Evolutionary conservation across 37 sponge, comb jelly and placozoan genomes (phyloP).

Genomic region (Beroe forskalii): DNA sequence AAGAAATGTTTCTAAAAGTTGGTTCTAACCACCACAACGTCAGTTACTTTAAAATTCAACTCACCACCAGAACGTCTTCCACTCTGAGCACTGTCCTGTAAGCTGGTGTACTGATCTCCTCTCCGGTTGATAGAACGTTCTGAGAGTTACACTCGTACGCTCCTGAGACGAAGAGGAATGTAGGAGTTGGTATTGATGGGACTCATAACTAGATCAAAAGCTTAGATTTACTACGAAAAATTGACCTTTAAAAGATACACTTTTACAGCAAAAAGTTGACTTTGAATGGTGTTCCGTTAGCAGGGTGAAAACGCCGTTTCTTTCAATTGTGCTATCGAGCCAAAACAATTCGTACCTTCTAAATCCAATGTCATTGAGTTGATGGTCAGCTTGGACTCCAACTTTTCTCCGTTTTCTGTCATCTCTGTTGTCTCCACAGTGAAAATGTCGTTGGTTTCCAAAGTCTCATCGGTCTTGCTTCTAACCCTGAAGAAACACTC

Average conservation of each 20-base stretch:
- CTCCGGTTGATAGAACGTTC: neutral
- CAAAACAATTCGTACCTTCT: no score
- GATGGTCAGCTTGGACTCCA: neutral
- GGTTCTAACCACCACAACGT: no score
- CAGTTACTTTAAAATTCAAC: no score
- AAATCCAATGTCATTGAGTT: neutral
- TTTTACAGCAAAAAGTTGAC: no score
- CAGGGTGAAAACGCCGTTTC: no score
- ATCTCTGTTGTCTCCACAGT: neutral
- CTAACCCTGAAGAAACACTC: neutral
- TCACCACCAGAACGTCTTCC: neutral
- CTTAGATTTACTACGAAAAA: no score
- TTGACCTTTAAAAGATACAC: no score
- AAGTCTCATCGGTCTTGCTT: neutral
- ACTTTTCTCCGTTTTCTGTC: neutral
- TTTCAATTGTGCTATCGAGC: no score
- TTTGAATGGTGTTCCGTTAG: no score
- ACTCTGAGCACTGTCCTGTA: conserved; percentile 37
- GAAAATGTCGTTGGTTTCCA: neutral
- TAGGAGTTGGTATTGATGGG: no score
- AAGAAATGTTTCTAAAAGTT: no score
- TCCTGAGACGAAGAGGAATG: conserved; percentile 9
- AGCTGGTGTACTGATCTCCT: neutral
- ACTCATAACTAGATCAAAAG: no score
- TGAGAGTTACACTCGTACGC: neutral